These are phyloP conservation scores for Hylia prasina DNA, from an alignment of 2,113 vertebrate genomes.

Conservation along the genomic window DNA sequence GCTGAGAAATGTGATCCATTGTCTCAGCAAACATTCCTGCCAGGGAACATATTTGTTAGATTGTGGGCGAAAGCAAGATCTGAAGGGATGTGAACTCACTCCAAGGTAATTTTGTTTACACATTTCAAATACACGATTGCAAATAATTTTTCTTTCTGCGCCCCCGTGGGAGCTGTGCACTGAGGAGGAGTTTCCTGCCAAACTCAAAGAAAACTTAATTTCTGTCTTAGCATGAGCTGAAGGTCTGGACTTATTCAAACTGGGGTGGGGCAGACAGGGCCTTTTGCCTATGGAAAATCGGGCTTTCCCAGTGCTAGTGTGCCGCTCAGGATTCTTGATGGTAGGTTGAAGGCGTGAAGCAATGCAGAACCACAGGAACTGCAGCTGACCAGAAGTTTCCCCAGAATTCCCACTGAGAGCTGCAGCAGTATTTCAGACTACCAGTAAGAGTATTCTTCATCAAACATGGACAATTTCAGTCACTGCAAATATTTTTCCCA, in stretches of 20 bases:
- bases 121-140: neutral
- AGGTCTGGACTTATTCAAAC: neutral
- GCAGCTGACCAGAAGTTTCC: neutral
- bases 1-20: slow-evolving; percentile 37
- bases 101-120: neutral
- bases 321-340: neutral
- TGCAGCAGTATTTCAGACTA: neutral
- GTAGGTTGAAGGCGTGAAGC: neutral
- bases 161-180: neutral
- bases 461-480: neutral
- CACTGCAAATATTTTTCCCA: neutral
- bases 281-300: neutral
- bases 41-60: slow-evolving; percentile 1
- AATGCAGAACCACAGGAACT: neutral
- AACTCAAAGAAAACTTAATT: neutral
- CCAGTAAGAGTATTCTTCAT: neutral
- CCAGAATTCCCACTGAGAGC: neutral
- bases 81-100: neutral
- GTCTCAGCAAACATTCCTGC: slow-evolving; percentile 40
- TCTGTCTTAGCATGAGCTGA: neutral
- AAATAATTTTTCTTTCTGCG: neutral
- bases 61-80: neutral
- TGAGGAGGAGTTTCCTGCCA: neutral
- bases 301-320: neutral
- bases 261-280: neutral